These are phyloP conservation scores for Macquaria ambigua DNA, from an alignment of 2,113 vertebrate species.

Conservation along the genomic window DNA sequence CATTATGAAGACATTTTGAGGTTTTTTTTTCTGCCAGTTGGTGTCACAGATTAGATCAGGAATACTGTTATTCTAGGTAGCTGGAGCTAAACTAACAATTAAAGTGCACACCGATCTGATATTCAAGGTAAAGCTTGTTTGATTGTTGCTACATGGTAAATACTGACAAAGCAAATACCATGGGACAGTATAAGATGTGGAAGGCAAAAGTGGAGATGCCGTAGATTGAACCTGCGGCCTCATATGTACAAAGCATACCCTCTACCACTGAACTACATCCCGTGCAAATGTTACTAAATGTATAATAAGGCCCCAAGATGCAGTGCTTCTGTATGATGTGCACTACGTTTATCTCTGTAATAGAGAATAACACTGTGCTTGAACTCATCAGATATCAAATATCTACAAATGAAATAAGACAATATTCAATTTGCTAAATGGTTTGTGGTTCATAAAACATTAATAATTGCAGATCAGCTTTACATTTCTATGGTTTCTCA, in stretches of 20 bases:
- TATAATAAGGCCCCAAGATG: not conserved
- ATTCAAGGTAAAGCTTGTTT: not conserved
- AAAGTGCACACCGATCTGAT: not conserved
- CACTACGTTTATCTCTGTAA: not conserved
- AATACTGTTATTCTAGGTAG: not conserved
- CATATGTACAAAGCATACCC: too few relatives aligned
- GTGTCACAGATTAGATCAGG: not conserved
- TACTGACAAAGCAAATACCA: too few relatives aligned
- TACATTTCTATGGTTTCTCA: not conserved
- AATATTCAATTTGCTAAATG: not conserved
- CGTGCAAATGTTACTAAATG: not conserved
- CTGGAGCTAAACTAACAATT: not conserved
- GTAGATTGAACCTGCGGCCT: not conserved
- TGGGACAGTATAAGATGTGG: not conserved
- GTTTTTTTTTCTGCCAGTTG: not conserved
- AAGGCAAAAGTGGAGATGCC: not conserved
- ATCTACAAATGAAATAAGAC: not conserved
- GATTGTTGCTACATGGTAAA: not conserved
- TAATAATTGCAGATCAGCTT: not conserved
- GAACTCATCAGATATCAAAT: not conserved
- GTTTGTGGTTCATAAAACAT: not conserved
- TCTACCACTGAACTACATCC: not conserved
- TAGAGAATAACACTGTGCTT: not conserved
- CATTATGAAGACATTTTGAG: not conserved
- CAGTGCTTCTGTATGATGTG: not conserved